Evolutionary conservation across 2,888 invertebrate species (phyloP).

Genomic region (Litoditis marina): DNA sequence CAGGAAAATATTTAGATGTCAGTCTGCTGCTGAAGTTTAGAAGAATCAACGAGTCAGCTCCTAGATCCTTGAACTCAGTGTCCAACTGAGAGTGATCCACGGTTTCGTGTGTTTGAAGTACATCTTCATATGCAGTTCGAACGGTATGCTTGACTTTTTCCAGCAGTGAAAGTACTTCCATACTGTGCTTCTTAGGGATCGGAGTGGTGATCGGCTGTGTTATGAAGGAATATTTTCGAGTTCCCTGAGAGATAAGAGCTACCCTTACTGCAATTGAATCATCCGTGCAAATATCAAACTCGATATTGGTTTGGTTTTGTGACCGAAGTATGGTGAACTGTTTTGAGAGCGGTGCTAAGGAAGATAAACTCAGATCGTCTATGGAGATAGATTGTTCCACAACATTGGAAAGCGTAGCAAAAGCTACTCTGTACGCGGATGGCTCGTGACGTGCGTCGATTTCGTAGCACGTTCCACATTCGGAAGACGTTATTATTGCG

Average conservation of each 20-base stretch:
- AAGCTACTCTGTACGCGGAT: not conserved
- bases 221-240: not conserved
- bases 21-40: conserved; percentile 48
- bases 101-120: too few relatives aligned
- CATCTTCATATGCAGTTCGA: too few relatives aligned
- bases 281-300: not conserved
- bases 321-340: not conserved
- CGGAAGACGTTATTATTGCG: too few relatives aligned
- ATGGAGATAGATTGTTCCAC: not conserved
- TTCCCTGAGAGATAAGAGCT: not conserved
- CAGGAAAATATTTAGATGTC: conserved; percentile 32
- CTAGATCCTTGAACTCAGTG: conserved; percentile 49
- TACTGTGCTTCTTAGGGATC: too few relatives aligned
- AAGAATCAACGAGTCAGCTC: conserved; percentile 50
- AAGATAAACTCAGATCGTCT: not conserved
- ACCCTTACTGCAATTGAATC: not conserved
- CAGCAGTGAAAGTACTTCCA: too few relatives aligned
- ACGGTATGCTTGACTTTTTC: too few relatives aligned
- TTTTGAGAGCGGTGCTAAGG: not conserved
- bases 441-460: not conserved
- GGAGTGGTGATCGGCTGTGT: too few relatives aligned
- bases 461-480: too few relatives aligned
- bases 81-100: too few relatives aligned
- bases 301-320: not conserved
- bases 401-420: not conserved